phyloP scores from a whole-genome alignment of 2,113 vertebrate species.

The Bubo scandiacus region DNA sequence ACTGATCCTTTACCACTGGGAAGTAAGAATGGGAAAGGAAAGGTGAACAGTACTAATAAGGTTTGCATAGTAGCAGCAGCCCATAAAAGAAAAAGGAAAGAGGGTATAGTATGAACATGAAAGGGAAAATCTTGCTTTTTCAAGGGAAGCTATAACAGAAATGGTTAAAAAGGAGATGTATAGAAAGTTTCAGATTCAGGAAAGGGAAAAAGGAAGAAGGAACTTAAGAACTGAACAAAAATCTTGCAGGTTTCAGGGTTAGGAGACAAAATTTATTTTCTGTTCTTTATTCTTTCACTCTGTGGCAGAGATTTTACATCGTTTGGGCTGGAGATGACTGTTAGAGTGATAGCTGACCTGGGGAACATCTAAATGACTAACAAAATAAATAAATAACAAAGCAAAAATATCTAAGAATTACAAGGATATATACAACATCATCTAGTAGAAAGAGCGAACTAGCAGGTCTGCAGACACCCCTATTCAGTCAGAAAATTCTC shows the following conservation, averaged over 20 bases:
- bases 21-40: not conserved
- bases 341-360: not conserved
- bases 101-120: not conserved
- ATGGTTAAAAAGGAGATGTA: not conserved
- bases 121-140: not conserved
- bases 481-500: not conserved
- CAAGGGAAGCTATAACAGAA: not conserved
- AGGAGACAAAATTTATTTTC: not conserved
- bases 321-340: not conserved
- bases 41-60: not conserved
- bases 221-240: not conserved
- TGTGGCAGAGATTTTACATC: not conserved
- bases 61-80: not conserved
- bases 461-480: not conserved
- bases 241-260: not conserved
- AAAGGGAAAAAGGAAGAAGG: not conserved
- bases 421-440: not conserved
- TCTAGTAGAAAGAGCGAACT: not conserved
- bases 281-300: not conserved
- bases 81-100: not conserved
- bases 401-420: not conserved
- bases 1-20: not conserved
- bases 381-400: not conserved
- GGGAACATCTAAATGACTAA: not conserved
- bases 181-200: not conserved